Conservation (phyloP, 92 coral and sea anemone species). For the Bergia sp. region DNA sequence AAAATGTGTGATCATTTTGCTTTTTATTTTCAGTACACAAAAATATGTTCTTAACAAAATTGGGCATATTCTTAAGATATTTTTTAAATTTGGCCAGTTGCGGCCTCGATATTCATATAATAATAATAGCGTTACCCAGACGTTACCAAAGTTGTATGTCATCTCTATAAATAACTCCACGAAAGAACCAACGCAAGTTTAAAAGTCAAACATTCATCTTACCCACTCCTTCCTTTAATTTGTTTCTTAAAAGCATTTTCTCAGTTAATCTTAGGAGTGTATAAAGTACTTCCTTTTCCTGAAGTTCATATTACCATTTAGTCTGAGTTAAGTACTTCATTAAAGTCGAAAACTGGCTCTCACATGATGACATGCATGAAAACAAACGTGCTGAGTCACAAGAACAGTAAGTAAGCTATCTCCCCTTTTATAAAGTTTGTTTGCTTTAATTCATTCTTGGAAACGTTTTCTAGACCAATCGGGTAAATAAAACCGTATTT, state of each 20-base stretch:
- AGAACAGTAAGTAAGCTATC: neutral
- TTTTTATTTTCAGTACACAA: too few relatives aligned
- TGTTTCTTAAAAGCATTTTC: too few relatives aligned
- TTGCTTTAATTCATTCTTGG: neutral
- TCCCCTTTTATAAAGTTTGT: too few relatives aligned
- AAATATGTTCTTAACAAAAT: too few relatives aligned
- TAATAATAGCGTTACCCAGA: too few relatives aligned
- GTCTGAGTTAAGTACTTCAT: neutral
- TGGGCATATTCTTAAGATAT: too few relatives aligned
- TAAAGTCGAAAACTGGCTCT: neutral
- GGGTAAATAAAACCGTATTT: neutral
- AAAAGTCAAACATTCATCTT: neutral
- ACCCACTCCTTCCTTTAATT: neutral
- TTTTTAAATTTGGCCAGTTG: too few relatives aligned
- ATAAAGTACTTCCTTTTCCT: neutral
- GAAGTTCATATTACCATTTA: neutral
- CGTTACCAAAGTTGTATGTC: too few relatives aligned
- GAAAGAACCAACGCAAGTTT: too few relatives aligned
- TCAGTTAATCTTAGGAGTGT: neutral
- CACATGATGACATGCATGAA: neutral
- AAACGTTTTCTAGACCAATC: neutral
- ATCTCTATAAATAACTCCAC: too few relatives aligned
- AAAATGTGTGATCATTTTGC: too few relatives aligned
- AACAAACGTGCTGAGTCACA: neutral
- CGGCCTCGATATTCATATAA: too few relatives aligned